phyloP scores from a whole-genome alignment of 2,797 vertebrate genomes.

The Hapalemur alaotrensis region DNA sequence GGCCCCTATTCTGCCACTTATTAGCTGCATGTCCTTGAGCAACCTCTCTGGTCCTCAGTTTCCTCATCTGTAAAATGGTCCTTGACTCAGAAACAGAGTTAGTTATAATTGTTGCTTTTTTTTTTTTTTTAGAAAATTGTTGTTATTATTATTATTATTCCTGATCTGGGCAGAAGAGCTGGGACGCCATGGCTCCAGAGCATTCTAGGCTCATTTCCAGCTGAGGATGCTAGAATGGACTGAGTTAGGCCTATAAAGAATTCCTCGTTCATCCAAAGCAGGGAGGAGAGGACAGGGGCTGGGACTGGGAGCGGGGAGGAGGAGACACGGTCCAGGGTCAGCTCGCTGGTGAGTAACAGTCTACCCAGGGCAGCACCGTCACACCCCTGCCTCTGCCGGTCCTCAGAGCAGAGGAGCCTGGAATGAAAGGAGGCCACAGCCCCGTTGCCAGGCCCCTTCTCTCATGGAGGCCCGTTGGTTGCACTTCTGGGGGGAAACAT shows the following conservation, averaged over 20 bases:
- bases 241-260: background rate
- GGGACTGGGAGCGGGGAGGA: background rate
- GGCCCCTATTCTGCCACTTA: background rate
- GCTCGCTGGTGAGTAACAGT: background rate
- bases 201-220: background rate
- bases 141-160: background rate
- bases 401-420: background rate
- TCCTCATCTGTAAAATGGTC: background rate
- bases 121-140: background rate
- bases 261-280: background rate
- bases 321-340: background rate
- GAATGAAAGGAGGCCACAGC: background rate
- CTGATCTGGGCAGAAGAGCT: background rate
- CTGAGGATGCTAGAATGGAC: background rate
- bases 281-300: background rate
- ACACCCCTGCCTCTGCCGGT: background rate
- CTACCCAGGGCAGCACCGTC: fast-evolving
- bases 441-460: background rate
- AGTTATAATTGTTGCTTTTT: background rate
- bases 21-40: background rate
- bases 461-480: background rate
- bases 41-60: background rate
- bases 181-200: background rate
- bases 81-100: background rate
- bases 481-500: background rate